Evolutionary conservation across 1,140 invertebrate genomes (phyloP), one percentile per base, ranked within the genome.

Genomic region (Dinoponera quadriceps): DNA sequence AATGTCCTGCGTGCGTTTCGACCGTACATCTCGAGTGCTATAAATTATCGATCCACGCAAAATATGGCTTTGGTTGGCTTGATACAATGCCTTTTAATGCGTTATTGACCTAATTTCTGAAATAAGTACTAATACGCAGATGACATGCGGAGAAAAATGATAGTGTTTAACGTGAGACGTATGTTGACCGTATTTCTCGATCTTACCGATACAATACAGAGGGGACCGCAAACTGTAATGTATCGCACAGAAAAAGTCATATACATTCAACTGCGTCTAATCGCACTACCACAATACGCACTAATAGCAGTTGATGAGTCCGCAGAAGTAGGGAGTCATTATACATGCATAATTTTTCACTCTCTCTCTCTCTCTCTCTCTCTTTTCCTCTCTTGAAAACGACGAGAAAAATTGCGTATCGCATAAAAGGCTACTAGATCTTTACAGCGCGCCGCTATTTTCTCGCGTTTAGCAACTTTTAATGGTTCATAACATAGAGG

Each of bases 391-490:
- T 75, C 27, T 16, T 22, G n/a, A 1, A 75, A 75, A 20, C 25
- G 22, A 65, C 38, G 22, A 65, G 14, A 13, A 4, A 74, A 22
- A 62, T 74, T 74, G 18, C 20, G 20, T 48, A 13, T 22, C 29
- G 16, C 18, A 14, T 60, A 14, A 73, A 62, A 48, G 13, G 18
- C 11, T 59, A 11, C 14, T 74, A 27, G 5, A 74, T 22, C 16
- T 38, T 72, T 38, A 72, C n/a, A 72, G 9, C 54, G 27, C 20
- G 4, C 14, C 49, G n/a, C 65, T 65, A 75, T 75, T 75, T 33
- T 3, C 27, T 75, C 11, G n/a, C 44, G 49, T 75, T 75, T 65
- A 75, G 20, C 27, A 75, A 75, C 44, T 65, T 74, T 75, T 65
- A 75, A 65, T 65, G 14, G n/a, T 27, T 65, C 14, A 27, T 65